Evolutionary conservation across 1,140 invertebrate species (phyloP).

Genomic region (Nymphalis io): DNA sequence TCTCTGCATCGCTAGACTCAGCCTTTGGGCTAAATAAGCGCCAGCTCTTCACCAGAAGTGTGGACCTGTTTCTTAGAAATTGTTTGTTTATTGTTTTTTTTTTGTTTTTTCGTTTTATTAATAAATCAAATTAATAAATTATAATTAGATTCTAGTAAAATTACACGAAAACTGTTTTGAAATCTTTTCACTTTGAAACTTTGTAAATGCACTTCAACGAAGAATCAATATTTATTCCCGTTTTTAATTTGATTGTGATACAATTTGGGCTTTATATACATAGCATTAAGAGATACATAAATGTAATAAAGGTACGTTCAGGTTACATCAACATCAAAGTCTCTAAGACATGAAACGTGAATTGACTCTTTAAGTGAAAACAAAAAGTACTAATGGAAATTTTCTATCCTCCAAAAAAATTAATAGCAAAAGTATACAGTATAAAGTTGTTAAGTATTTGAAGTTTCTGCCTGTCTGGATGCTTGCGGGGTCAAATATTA

Average conservation of each 20-base stretch:
- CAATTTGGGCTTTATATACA: not conserved
- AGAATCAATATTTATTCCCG: not conserved
- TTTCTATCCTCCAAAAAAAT: constrained; percentile 12
- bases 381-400: constrained; percentile 24
- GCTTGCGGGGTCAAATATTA: too few relatives aligned
- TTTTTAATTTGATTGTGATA: not conserved
- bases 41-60: too few relatives aligned
- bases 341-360: constrained; percentile 31
- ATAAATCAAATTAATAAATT: too few relatives aligned
- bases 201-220: constrained; percentile 16
- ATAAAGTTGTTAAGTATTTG: too few relatives aligned
- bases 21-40: too few relatives aligned
- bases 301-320: not conserved
- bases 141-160: too few relatives aligned
- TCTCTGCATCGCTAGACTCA: too few relatives aligned
- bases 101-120: too few relatives aligned
- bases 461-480: too few relatives aligned
- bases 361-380: constrained; percentile 33
- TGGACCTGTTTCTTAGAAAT: too few relatives aligned
- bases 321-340: constrained; percentile 3
- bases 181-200: constrained; percentile 20
- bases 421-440: too few relatives aligned
- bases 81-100: too few relatives aligned
- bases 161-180: constrained; percentile 30
- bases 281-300: not conserved